phyloP scores from a whole-genome alignment of 2,113 vertebrate species.

The Mobula birostris region DNA sequence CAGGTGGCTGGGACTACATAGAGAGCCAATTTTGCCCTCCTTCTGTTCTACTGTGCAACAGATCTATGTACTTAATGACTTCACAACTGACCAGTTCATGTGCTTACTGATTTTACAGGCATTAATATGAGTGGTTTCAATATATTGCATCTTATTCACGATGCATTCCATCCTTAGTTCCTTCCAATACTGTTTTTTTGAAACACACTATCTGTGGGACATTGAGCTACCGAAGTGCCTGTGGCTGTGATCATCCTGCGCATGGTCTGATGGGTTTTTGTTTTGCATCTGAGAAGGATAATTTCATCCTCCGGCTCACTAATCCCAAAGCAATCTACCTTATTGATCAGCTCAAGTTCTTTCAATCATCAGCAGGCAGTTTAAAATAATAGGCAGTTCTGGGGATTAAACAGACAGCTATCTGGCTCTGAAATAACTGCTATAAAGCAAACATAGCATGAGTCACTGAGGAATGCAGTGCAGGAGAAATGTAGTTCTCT shows the following conservation, averaged over 20 bases:
- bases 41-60: background rate
- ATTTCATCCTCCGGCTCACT: background rate
- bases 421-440: background rate
- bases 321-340: background rate
- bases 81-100: too few relatives aligned
- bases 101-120: background rate
- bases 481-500: background rate
- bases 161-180: background rate
- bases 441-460: background rate
- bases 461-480: conserved; percentile 6
- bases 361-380: background rate
- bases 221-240: background rate
- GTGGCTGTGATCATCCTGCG: background rate
- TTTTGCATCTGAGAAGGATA: background rate
- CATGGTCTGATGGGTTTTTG: background rate
- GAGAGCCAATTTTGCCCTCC: background rate
- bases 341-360: background rate
- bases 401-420: conserved; percentile 19
- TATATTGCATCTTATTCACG: background rate
- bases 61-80: background rate
- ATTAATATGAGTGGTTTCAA: background rate
- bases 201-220: background rate
- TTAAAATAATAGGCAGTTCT: background rate
- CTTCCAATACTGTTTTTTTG: background rate
- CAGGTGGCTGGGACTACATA: background rate